Evolutionary conservation across 2,797 vertebrate genomes (phyloP).

Genomic region (Falco naumanni): DNA sequence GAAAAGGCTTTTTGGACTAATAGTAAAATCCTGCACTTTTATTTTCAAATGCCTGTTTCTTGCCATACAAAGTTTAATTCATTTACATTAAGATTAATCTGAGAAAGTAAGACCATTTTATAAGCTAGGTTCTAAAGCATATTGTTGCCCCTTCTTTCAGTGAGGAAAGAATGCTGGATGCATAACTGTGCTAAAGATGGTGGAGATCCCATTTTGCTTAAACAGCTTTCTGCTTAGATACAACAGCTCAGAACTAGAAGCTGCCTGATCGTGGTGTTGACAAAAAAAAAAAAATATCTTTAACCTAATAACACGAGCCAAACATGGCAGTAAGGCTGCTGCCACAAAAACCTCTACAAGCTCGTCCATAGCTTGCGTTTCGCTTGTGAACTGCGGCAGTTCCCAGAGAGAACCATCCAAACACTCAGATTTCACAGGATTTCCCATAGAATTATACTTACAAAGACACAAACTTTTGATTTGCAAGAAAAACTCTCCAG

Average conservation of each 20-base stretch:
- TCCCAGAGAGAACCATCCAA: background rate
- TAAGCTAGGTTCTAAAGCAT: background rate
- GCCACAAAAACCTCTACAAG: background rate
- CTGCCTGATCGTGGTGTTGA: background rate
- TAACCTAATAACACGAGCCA: background rate
- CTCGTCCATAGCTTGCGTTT: background rate
- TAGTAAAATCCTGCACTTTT: background rate
- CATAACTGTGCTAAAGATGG: background rate
- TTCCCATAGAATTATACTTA: background rate
- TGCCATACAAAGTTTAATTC: background rate
- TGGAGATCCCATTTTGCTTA: background rate
- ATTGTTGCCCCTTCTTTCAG: background rate
- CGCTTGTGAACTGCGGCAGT: background rate
- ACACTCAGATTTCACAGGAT: background rate
- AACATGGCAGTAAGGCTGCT: background rate
- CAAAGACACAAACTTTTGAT: background rate
- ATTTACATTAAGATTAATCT: background rate
- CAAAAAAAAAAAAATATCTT: too few species aligned
- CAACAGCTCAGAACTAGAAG: background rate
- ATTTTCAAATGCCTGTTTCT: too few species aligned
- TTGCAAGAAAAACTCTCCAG: background rate
- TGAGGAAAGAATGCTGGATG: background rate
- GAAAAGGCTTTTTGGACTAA: background rate
- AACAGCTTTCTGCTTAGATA: background rate
- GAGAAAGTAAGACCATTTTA: background rate